phyloP scores from a whole-genome alignment of 2,113 vertebrate genomes.

The Microcebus tavaratra region DNA sequence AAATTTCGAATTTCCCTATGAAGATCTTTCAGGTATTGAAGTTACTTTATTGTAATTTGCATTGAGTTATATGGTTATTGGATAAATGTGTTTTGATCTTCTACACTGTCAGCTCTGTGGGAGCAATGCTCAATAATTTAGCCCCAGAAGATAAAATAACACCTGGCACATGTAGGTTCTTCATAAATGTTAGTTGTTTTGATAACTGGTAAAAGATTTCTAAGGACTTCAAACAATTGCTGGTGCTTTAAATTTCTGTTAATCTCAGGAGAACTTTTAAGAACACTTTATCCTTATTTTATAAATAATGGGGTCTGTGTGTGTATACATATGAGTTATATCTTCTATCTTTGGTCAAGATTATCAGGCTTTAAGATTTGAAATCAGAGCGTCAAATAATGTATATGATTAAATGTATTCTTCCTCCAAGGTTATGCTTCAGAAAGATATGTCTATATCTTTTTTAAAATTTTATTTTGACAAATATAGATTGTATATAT shows the following conservation, averaged over 20 bases:
- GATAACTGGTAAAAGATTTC: conserved; percentile 3
- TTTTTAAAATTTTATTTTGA: background rate
- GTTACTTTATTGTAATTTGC: background rate
- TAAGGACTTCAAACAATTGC: background rate
- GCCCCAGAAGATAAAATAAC: background rate
- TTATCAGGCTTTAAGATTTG: background rate
- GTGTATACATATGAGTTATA: background rate
- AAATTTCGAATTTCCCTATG: background rate
- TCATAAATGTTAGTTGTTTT: background rate
- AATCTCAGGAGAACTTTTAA: background rate
- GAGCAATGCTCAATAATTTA: background rate
- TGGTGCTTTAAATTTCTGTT: background rate
- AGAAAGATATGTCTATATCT: background rate
- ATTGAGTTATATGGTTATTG: background rate
- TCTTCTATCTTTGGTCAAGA: background rate
- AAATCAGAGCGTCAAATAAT: conserved; percentile 4
- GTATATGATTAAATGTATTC: background rate
- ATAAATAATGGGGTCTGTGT: background rate
- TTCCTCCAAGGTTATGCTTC: background rate
- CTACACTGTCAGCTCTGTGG: background rate
- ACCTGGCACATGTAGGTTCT: background rate
- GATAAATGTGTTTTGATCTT: background rate
- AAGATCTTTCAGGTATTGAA: background rate
- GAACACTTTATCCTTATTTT: background rate
- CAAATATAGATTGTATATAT: background rate